Evolutionary conservation across 2,113 vertebrate species (phyloP).

Genomic region (Gyps fulvus): DNA sequence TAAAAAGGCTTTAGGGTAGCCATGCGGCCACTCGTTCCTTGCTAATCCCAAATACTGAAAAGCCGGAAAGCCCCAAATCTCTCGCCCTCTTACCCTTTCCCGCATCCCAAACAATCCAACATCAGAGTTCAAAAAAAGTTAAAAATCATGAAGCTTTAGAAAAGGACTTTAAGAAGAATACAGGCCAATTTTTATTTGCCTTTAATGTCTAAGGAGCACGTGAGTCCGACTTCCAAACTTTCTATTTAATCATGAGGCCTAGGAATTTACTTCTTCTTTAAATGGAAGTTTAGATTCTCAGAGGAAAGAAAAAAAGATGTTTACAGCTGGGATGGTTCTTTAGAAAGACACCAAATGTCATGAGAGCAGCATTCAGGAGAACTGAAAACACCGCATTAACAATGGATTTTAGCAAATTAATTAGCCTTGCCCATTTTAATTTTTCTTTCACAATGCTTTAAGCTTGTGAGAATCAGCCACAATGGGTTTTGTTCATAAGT

Average conservation of each 20-base stretch:
- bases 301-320: not conserved
- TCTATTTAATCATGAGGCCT: not conserved
- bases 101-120: not conserved
- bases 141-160: not conserved
- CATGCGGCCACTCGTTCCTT: not conserved
- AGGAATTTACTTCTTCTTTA: constrained; percentile 7
- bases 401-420: constrained; percentile 62
- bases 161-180: not conserved
- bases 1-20: not conserved
- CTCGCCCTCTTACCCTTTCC: not conserved
- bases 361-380: constrained; percentile 37
- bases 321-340: constrained; percentile 38
- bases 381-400: constrained; percentile 41
- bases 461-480: constrained; percentile 40
- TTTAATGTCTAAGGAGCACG: not conserved
- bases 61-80: not conserved
- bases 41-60: not conserved
- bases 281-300: not conserved
- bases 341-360: constrained; percentile 50
- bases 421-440: constrained; percentile 47
- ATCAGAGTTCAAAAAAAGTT: not conserved
- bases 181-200: not conserved
- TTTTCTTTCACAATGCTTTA: constrained; percentile 48
- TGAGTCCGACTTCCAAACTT: not conserved
- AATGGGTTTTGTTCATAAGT: constrained; percentile 50